Base-by-base conservation (phyloP, 2,888 invertebrate species). In the Apamea crenata region DNA sequence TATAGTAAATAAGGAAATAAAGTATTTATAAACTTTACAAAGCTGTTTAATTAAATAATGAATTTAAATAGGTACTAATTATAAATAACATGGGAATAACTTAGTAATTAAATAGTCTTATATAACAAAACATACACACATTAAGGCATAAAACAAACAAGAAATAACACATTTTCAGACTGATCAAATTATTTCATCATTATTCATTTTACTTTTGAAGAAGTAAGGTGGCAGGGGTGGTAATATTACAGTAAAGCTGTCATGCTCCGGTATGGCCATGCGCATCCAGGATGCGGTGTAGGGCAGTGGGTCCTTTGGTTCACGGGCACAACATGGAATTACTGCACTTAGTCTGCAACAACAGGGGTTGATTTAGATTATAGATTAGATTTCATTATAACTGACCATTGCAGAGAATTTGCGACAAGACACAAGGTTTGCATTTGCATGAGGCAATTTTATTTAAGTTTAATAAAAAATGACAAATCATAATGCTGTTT, bases 181-280 rank as follows among this genome's bases (percentile, higher is more conserved):
- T 25, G 10, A 14, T 81, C 77, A 85, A 77, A 84, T 85, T 71
- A 81, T 80, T 81, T 83, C 80, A 63, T 90, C 76, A 81, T 85
- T 88, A 69, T 83, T 84, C 44, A 85, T 47, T 68, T 88, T 86
- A 78, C 84, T 89, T 14, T 87, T 72, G 83, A 88, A 89, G 29
- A 88, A 89, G 74, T 90, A 91, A 25, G 86, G 82, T 65, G 91
- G 89, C 50, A 90, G 76, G 44, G 90, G 89, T 47, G 91, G 86
- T 16, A 90, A 6, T 14, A 88, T 84, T 25, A 90, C 53, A 47
- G 90, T 77, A 47, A 86, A 87, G 67, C 86, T 81, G 61, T 88
- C 88, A 32, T 88, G 84, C 25, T 89, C 81, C n/a, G 87, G 81
- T 74, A 87, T 81, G 25, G 85, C 77, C 70, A 87, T 85, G 40